Base-by-base conservation (phyloP, 2,797 vertebrate species). In the Phyllotis vaccarum region DNA sequence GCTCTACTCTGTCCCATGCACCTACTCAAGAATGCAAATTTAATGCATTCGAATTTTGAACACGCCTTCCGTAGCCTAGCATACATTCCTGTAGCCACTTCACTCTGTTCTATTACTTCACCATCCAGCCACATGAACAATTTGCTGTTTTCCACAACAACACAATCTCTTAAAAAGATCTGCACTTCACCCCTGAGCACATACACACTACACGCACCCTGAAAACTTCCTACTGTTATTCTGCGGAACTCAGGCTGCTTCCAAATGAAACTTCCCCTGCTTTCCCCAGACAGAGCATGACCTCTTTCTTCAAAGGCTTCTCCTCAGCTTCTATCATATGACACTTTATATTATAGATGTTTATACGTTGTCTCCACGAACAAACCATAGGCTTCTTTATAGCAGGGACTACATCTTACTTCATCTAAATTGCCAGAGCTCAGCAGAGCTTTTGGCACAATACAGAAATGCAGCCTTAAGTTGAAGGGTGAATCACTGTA, bases 321-420 rank as follows among this genome's bases (percentile, higher is more conserved):
- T 93, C 40, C 66, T 82, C 31, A 89, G 66, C 21, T 85, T 60
- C 40, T 83, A 80, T 81, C 83, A 86, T 93, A 93, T 46, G 88
- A 62, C 37, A 86, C 40, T 94, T 95, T 90, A 91, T 31, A 75
- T 86, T 94, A 64, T 29, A 90, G 60, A 94, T 92, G 88, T 96
- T 93, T 95, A 96, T 74, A 94, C 72, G 56, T 78, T 80, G 29
- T 78, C 87, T 97, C 62, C 40, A 62, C 95, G 90, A 93, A 94
- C 95, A 96, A 95, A 86, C 90, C 46, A 54, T 46, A 56, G 89
- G n/a, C 52, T 89, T 49, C 78, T 94, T 93, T 94, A 82, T 13
- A 31, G 43, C 37, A 89, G 58, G 13, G 19, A 37, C 64, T n/a
- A n/a, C 78, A 54, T 74, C 54, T 96, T 76, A 87, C 80, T 94